These are phyloP conservation scores for Epiblema foenella DNA, from an alignment of 2,888 invertebrate genomes.

Conservation along the genomic window DNA sequence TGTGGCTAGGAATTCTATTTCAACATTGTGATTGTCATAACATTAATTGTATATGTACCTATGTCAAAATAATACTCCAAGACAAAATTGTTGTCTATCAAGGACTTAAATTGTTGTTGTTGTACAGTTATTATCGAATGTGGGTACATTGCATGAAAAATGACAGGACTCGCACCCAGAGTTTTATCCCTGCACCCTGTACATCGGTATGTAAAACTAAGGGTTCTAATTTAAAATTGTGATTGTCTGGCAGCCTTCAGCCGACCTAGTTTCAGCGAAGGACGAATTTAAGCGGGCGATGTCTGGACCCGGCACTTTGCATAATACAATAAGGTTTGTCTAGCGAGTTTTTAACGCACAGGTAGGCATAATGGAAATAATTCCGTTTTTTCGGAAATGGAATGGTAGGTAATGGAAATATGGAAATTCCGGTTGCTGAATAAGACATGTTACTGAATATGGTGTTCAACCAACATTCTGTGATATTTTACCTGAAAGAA, in stretches of 20 bases:
- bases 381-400: no score
- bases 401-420: conserved; percentile 10
- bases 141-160: background rate
- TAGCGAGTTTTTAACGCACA: conserved; percentile 59
- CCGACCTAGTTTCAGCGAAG: conserved; percentile 80
- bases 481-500: no score
- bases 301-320: conserved; percentile 72
- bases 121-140: no score
- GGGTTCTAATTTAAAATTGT: conserved; percentile 80
- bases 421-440: background rate
- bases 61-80: no score
- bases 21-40: no score
- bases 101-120: no score
- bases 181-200: conserved; percentile 47
- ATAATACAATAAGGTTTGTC: conserved; percentile 74
- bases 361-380: background rate
- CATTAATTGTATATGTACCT: no score
- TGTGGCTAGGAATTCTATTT: no score
- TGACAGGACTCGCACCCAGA: background rate
- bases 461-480: no score
- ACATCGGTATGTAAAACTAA: conserved; percentile 50
- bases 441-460: background rate
- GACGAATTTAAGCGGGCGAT: conserved; percentile 69
- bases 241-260: conserved; percentile 79
- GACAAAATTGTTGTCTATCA: no score